phyloP scores from a whole-genome alignment of 2,113 vertebrate genomes.

The Leucoraja erinaceus region DNA sequence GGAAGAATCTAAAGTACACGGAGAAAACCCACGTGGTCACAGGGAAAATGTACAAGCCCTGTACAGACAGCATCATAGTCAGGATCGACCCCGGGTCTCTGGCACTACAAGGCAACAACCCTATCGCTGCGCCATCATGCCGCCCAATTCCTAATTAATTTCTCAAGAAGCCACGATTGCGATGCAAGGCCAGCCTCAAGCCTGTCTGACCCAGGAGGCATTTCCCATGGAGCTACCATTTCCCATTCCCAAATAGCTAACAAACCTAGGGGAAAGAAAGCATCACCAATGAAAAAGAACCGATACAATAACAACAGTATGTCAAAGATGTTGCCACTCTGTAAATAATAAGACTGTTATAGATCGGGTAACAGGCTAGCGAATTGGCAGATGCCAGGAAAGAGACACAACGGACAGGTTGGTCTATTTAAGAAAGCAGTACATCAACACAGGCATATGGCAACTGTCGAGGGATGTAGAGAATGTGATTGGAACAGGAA shows the following conservation, averaged over 20 bases:
- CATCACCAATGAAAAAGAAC: not conserved
- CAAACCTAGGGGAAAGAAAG: not conserved
- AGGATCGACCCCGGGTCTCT: too few species aligned
- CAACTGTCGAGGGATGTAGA: not conserved
- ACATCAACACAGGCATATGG: not conserved
- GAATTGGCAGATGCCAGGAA: not conserved
- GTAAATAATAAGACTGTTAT: not conserved
- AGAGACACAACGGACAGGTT: not conserved
- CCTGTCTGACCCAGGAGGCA: not conserved
- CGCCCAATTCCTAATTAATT: not conserved
- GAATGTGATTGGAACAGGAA: not conserved
- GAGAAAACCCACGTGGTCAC: too few species aligned
- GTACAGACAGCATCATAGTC: too few species aligned
- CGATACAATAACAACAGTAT: not conserved
- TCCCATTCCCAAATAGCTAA: not conserved
- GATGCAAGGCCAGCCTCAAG: not conserved
- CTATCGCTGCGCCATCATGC: too few species aligned
- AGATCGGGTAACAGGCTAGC: not conserved
- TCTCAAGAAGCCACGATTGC: not conserved
- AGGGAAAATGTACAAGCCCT: too few species aligned
- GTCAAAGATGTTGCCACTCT: not conserved
- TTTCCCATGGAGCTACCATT: not conserved
- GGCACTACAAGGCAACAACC: too few species aligned
- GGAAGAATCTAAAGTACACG: too few species aligned
- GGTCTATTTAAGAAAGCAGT: not conserved